Base-by-base conservation (phyloP, 2,113 vertebrate species). In the Osmerus mordax region DNA sequence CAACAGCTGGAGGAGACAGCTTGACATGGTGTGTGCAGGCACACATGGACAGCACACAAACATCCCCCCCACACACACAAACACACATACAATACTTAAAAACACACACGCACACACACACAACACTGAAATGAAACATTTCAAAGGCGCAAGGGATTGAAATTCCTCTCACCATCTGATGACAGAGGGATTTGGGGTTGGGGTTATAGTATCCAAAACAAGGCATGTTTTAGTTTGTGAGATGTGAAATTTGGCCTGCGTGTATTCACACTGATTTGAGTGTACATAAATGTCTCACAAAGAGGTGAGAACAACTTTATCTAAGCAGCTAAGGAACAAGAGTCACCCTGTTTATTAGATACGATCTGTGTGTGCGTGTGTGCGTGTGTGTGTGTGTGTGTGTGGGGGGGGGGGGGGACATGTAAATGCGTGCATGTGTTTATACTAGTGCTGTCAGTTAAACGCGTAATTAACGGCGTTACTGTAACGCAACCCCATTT, bases 371-470 rank as follows among this genome's bases (percentile, higher is more conserved):
- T 36, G 19, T 51, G 4, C 14, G 71, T 36, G 19, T 52, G 55
- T 36, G 54, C 23, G 63, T 23, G 60, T 69, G 61, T 72, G 54
- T 77, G 65, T 72, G 59, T 19, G 55, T 82, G 72, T 67, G 60
- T 62, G 52, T 4, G 32, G 4, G 6, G 32, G 32, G 52, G 32
- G 32, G 4, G 6, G 32, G 32, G 32, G 4, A 36, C 32, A 36
- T 36, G 32, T 32, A 4, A 32, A 36, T 74, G 36, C 29, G 1
- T 54, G 52, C 52, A 7, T 29, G 29, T 28, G 21, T 21, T 21
- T 21, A 21, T 21, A 21, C 21, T 21, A 21, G 21, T 21, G 21
- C 21, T 21, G 21, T 21, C 21, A 21, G 21, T 21, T 21, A 21
- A 21, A 21, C 21, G 21, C 21, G 21, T 21, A 0, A 21, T 21